Evolutionary conservation across 2,797 vertebrate genomes (phyloP).

Genomic region (Bufotes viridis): DNA sequence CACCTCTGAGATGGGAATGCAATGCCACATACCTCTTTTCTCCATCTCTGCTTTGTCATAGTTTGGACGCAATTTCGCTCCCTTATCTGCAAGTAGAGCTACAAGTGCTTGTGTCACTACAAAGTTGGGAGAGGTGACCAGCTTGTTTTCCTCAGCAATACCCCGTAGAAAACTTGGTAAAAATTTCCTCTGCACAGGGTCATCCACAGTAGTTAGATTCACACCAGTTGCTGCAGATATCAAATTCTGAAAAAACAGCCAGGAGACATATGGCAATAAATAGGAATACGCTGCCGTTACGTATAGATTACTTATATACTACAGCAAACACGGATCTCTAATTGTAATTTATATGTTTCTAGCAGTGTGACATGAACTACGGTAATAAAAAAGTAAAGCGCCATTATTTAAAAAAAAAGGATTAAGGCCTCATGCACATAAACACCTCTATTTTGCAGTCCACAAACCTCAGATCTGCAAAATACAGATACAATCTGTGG

Average conservation of each 20-base stretch:
- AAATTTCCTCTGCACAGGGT: conserved; percentile 96
- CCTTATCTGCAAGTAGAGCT: conserved; percentile 93
- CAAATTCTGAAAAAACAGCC: conserved; percentile 82
- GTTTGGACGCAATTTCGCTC: conserved; percentile 87
- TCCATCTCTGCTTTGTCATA: conserved; percentile 93
- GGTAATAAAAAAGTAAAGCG: neutral
- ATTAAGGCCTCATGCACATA: too few relatives aligned
- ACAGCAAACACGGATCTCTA: conserved; percentile 20
- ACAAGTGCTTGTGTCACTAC: conserved; percentile 97
- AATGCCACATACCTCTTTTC: conserved; percentile 85
- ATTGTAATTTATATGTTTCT: neutral
- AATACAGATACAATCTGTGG: too few relatives aligned
- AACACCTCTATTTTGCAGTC: too few relatives aligned
- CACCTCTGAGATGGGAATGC: neutral
- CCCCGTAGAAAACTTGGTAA: conserved; percentile 94
- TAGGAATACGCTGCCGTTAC: too few relatives aligned
- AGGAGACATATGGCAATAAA: neutral
- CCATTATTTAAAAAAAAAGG: too few relatives aligned
- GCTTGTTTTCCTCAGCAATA: conserved; percentile 96
- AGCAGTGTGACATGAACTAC: too few relatives aligned
- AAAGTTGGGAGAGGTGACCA: conserved; percentile 95
- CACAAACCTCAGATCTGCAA: too few relatives aligned
- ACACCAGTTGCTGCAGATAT: conserved; percentile 97
- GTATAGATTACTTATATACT: neutral
- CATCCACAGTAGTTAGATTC: conserved; percentile 95